A percentile compares a stretch with the other conserved stretches of the same genome.
These are phyloP conservation scores for Pseudochirops corinnae DNA, from an alignment of 2,797 vertebrate species.

Conservation along the genomic window DNA sequence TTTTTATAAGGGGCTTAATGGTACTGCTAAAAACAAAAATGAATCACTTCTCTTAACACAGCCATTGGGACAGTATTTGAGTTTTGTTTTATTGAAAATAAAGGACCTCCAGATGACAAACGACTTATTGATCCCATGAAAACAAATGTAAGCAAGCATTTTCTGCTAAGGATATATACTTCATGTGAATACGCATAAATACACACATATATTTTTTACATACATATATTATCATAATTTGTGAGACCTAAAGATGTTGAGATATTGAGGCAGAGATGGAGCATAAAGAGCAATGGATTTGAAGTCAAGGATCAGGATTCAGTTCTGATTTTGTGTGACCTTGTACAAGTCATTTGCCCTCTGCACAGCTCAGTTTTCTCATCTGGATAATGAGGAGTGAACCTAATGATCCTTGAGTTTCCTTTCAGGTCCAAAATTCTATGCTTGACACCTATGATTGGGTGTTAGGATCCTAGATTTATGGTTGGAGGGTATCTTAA, in stretches of 20 bases:
- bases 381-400: neutral
- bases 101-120: slow-evolving; percentile 11
- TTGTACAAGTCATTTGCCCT: neutral
- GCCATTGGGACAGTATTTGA: slow-evolving; percentile 11
- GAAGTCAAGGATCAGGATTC: neutral
- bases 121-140: neutral
- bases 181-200: neutral
- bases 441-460: neutral
- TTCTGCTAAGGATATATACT: neutral
- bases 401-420: neutral
- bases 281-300: neutral
- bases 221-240: neutral
- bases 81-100: slow-evolving; percentile 13
- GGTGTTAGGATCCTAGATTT: neutral
- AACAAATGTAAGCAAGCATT: slow-evolving; percentile 12
- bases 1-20: slow-evolving; percentile 1
- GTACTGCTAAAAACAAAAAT: slow-evolving; percentile 65
- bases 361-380: neutral
- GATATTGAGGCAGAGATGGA: neutral
- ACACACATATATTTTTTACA: neutral
- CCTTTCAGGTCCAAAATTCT: neutral
- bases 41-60: slow-evolving; percentile 53
- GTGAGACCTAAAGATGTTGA: neutral
- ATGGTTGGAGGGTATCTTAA: neutral
- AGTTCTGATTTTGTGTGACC: neutral